Conservation (phyloP, 2,888 invertebrate genomes). For the Geophilus truncorum region DNA sequence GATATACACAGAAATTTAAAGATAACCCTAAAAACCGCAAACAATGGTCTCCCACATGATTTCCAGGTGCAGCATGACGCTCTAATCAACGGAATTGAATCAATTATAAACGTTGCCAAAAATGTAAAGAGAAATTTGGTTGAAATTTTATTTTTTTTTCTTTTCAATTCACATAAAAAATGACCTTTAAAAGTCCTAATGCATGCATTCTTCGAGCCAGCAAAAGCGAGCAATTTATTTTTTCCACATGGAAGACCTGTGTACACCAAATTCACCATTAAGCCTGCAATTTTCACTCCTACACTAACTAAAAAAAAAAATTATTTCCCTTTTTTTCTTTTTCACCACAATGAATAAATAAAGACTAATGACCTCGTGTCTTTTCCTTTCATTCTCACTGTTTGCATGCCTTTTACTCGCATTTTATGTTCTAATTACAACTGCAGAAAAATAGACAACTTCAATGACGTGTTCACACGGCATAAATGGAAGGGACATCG, state of each 20-base stretch:
- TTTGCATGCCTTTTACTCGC: background rate
- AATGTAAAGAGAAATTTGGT: too few species aligned
- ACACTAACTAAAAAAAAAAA: background rate
- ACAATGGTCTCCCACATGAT: background rate
- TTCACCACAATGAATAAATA: background rate
- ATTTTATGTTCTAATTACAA: background rate
- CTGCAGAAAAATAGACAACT: background rate
- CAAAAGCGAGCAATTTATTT: background rate
- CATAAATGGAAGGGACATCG: background rate
- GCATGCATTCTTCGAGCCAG: background rate
- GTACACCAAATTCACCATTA: background rate
- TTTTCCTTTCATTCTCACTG: background rate
- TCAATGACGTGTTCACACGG: background rate
- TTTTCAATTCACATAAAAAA: background rate
- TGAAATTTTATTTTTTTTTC: too few species aligned
- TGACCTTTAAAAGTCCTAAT: background rate
- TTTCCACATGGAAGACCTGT: background rate
- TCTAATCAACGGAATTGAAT: too few species aligned
- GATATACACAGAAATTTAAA: background rate
- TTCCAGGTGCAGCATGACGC: too few species aligned
- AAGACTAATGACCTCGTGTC: background rate
- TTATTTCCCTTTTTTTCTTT: background rate
- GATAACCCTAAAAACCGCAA: too few species aligned
- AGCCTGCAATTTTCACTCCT: slow-evolving; percentile 8
- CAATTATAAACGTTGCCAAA: too few species aligned